phyloP scores from a whole-genome alignment of 2,113 vertebrate species.

The Procapra przewalskii region DNA sequence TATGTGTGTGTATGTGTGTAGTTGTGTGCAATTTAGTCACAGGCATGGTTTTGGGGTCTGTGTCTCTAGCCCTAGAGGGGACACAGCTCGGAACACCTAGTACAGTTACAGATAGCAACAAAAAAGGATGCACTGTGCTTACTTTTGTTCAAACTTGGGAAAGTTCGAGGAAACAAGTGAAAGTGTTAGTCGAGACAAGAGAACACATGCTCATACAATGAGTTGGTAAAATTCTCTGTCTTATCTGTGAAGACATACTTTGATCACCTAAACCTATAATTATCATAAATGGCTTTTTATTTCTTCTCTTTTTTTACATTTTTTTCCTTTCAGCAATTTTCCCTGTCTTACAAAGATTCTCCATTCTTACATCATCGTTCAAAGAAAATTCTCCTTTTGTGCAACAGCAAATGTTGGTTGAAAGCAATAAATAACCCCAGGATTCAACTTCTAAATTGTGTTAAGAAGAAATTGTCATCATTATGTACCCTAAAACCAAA shows the following conservation, averaged over 20 bases:
- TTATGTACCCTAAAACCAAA: background rate
- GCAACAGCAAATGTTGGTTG: background rate
- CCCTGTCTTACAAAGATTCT: background rate
- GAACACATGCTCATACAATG: background rate
- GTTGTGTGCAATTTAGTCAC: background rate
- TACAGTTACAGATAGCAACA: background rate
- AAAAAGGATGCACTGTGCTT: background rate
- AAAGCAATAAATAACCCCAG: background rate
- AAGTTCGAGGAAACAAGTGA: background rate
- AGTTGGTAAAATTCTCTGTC: background rate
- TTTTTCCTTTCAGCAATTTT: background rate
- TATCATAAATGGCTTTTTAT: background rate
- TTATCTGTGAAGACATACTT: background rate
- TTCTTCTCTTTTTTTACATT: background rate
- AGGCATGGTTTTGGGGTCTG: background rate
- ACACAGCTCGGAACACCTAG: accelerated
- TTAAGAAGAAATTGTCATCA: background rate
- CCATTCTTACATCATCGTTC: background rate
- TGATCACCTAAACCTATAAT: background rate
- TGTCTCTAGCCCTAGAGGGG: background rate
- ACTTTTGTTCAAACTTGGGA: background rate
- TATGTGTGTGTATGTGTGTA: background rate
- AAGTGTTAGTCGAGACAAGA: background rate
- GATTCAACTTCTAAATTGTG: background rate
- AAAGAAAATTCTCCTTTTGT: background rate